Conservation (phyloP, 2,113 vertebrate species). For the Pachycephala philippinensis region DNA sequence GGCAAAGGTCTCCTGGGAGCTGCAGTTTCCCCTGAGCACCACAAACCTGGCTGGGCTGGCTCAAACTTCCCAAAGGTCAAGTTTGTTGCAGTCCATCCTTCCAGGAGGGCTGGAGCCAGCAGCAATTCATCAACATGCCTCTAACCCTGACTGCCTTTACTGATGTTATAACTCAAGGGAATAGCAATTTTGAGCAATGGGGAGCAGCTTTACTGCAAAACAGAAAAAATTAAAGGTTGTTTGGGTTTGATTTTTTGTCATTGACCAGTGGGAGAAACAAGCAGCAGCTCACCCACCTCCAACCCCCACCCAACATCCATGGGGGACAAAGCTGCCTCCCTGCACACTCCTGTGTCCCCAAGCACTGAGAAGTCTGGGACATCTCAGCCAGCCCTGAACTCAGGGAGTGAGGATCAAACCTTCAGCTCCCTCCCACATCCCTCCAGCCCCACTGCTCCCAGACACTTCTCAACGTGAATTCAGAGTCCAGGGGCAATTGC, state of each 20-base stretch:
- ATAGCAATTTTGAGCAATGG: neutral
- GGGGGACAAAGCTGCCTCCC: neutral
- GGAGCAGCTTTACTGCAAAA: neutral
- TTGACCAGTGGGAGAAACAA: neutral
- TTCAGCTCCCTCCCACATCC: neutral
- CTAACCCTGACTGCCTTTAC: neutral
- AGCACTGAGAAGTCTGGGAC: neutral
- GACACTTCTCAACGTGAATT: neutral
- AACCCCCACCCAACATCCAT: neutral
- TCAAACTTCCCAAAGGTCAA: neutral
- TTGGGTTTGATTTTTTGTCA: neutral
- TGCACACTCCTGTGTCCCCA: neutral
- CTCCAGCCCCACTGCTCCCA: neutral
- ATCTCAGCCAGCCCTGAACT: neutral
- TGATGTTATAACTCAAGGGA: neutral
- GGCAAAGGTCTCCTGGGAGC: neutral
- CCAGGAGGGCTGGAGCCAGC: neutral
- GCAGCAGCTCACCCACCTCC: neutral
- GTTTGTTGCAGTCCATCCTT: neutral
- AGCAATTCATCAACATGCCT: neutral
- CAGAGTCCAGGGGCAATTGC: neutral
- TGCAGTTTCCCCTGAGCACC: neutral
- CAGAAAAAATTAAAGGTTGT: neutral
- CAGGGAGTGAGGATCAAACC: neutral
- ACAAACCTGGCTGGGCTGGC: neutral